Evolutionary conservation across 2,113 vertebrate species (phyloP), one percentile per base, ranked within the genome.

Genomic region (Scatophagus argus): DNA sequence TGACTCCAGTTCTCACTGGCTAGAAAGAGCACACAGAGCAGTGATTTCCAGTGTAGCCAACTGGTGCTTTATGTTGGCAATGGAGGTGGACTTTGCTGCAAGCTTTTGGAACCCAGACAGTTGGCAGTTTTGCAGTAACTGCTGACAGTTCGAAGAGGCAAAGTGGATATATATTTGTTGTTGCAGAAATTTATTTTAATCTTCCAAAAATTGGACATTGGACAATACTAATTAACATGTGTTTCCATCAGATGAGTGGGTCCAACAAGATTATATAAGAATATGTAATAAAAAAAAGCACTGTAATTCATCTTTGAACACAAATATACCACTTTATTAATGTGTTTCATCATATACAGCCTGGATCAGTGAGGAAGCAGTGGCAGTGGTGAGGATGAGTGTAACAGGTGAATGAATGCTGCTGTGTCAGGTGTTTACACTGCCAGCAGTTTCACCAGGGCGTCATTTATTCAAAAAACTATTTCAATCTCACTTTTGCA

Each of bases 381-480:
- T 19, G 46, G 27, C 3, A 1, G 12, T 1, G 11, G 10, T 25
- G 44, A 58, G 34, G 52, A 39, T 41, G 51, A 36, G 27, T 54
- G 69, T 74, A 43, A 54, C 12, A 54, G 58, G 36, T 79, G 70
- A 44, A 11, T 47, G n/a, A 69, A n/a, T 54, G 39, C 4, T 10
- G 3, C 21, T 27, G 39, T 74, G 32, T 9, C 25, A 23, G 38
- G 25, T 32, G 34, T 72, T 23, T 71, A 25, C 43, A 43, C 63
- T 41, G 74, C 63, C 36, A 73, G 49, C 58, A 63, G 65, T 56
- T 51, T 34, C 51, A 73, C 41, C 39, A 14, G n/a, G 44, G 64
- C 69, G 64, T 80, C 63, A 74, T 80, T 81, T 74, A 55, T 29
- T 54, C 12, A 69, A 61, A 66, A 47, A 69, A 58, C 27, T 14